Conservation (phyloP, 2,113 vertebrate genomes). For the Accipiter cooperii region DNA sequence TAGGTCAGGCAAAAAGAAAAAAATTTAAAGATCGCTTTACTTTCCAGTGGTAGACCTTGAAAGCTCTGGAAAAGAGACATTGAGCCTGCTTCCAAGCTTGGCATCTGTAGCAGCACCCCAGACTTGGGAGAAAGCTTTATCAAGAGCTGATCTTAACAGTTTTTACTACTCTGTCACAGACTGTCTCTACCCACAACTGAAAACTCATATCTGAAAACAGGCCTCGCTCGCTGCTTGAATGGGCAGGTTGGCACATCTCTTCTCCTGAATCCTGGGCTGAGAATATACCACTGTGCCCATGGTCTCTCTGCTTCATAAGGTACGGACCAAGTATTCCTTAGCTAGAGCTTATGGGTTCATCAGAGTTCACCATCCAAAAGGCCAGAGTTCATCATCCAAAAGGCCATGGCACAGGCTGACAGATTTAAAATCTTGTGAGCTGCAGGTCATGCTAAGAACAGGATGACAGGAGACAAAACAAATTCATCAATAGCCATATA, state of each 20-base stretch:
- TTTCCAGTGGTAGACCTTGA: background rate
- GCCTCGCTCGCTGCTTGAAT: background rate
- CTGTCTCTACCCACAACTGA: background rate
- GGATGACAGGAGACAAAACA: background rate
- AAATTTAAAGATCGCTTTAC: background rate
- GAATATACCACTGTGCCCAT: background rate
- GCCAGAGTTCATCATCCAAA: background rate
- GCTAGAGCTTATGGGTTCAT: background rate
- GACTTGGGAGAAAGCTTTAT: background rate
- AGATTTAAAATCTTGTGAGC: background rate
- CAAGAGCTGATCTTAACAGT: background rate
- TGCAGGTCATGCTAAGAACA: background rate
- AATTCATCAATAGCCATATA: background rate
- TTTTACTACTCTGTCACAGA: background rate
- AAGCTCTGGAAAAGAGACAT: background rate
- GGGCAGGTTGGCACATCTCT: background rate
- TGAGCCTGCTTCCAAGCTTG: background rate
- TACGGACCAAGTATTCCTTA: background rate
- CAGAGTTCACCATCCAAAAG: background rate
- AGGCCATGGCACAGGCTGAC: background rate
- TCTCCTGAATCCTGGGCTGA: background rate
- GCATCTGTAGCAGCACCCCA: background rate
- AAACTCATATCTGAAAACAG: background rate
- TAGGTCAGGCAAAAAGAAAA: background rate
- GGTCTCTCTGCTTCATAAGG: background rate